phyloP scores from a whole-genome alignment of 2,888 invertebrate species.

The Gasteruption jaculator region DNA sequence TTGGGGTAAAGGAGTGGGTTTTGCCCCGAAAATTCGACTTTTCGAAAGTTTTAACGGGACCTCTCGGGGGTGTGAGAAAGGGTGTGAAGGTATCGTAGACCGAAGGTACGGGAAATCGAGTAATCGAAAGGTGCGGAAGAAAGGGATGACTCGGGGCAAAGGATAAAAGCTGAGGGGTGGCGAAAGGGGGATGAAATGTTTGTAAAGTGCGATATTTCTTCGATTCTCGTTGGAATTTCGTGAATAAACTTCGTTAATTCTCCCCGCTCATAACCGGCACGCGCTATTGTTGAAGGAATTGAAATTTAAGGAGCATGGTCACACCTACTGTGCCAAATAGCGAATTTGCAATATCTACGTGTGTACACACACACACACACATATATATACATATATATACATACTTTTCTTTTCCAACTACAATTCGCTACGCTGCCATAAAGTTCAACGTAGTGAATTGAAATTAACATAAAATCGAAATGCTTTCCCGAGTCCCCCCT shows the following conservation, averaged over 20 bases:
- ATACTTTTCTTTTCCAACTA: slow-evolving; percentile 40
- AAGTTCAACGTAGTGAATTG: slow-evolving; percentile 44
- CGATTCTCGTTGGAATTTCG: slow-evolving; percentile 41
- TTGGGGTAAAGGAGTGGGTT: too few relatives aligned
- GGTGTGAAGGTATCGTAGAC: too few relatives aligned
- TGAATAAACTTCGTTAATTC: slow-evolving; percentile 39
- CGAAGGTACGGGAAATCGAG: too few relatives aligned
- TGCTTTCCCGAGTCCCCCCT: slow-evolving; percentile 20
- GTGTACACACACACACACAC: slow-evolving; percentile 10
- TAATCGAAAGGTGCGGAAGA: slow-evolving; percentile 15
- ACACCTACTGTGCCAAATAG: too few relatives aligned
- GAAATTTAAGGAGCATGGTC: too few relatives aligned
- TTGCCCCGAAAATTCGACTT: too few relatives aligned
- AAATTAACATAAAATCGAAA: slow-evolving; percentile 51
- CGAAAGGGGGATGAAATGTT: too few relatives aligned
- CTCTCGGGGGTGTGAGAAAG: too few relatives aligned
- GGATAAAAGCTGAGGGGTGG: slow-evolving; percentile 8
- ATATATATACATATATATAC: slow-evolving; percentile 18
- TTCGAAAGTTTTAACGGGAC: too few relatives aligned
- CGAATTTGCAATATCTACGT: too few relatives aligned
- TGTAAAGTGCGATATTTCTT: slow-evolving; percentile 45
- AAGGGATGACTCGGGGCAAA: slow-evolving; percentile 17
- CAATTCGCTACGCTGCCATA: slow-evolving; percentile 26
- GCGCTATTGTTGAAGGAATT: too few relatives aligned
- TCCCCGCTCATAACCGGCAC: slow-evolving; percentile 13